Percentiles rank a stretch among this genome's conserved stretches.
phyloP scores from a whole-genome alignment of 2,113 vertebrate species.

The Datnioides undecimradiatus region DNA sequence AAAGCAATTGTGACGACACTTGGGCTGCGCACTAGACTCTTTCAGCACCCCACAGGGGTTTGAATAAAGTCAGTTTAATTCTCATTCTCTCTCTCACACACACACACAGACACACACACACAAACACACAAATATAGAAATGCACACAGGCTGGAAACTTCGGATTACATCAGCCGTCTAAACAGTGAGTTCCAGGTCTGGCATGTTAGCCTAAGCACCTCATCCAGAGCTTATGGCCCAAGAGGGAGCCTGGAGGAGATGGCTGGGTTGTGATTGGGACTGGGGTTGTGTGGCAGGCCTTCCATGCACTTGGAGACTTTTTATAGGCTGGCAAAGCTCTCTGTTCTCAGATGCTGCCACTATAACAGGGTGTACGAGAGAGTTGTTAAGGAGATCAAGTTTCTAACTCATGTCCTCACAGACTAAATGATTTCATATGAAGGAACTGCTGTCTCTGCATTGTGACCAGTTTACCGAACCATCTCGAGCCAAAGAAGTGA shows the following conservation, averaged over 20 bases:
- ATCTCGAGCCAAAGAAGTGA: background rate
- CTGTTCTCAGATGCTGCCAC: conserved; percentile 29
- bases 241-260: conserved; percentile 27
- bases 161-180: conserved; percentile 61
- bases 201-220: conserved; percentile 51
- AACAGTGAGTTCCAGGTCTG: conserved; percentile 53
- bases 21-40: conserved; percentile 26
- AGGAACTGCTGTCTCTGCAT: background rate
- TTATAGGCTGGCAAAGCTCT: conserved; percentile 36
- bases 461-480: background rate
- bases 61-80: conserved; percentile 54
- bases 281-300: conserved; percentile 16
- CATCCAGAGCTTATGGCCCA: conserved; percentile 59
- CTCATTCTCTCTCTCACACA: conserved; percentile 14
- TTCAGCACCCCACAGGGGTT: conserved; percentile 38
- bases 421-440: conserved; percentile 28
- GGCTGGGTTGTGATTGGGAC: conserved; percentile 23
- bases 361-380: conserved; percentile 35
- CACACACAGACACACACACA: conserved; percentile 10
- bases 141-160: conserved; percentile 35
- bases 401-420: conserved; percentile 19
- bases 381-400: conserved; percentile 27
- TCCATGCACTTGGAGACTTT: conserved; percentile 42
- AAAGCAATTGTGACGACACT: conserved; percentile 33
- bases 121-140: conserved; percentile 16